Percentiles rank a stretch among this genome's conserved stretches.
These are phyloP conservation scores for Petrolisthes manimaculis DNA, from an alignment of 2,888 invertebrate species.

Conservation along the genomic window DNA sequence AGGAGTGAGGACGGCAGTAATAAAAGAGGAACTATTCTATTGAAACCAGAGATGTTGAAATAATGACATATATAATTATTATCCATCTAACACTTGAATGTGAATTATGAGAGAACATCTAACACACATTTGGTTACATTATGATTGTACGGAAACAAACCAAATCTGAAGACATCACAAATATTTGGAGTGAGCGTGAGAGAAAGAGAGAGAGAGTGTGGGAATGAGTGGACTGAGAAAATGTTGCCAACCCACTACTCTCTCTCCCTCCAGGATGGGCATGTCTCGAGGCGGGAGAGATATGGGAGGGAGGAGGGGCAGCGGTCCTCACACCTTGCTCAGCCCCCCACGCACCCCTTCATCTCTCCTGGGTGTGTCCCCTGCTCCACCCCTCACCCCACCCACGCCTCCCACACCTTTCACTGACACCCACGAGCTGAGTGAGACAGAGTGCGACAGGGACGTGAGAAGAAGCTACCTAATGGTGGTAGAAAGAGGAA, in stretches of 20 bases:
- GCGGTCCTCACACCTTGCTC: constrained; percentile 42
- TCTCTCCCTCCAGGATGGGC: constrained; percentile 46
- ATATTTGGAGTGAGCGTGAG: constrained; percentile 2
- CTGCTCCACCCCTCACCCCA: constrained; percentile 41
- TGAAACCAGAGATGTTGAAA: not conserved
- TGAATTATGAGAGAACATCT: no score
- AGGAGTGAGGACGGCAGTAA: constrained; percentile 36
- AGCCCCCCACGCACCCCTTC: constrained; percentile 54
- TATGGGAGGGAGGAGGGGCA: constrained; percentile 2
- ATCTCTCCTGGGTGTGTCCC: constrained; percentile 9
- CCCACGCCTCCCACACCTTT: constrained; percentile 55
- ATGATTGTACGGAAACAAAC: no score
- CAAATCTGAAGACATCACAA: no score
- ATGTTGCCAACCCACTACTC: not conserved
- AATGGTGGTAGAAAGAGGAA: constrained; percentile 34
- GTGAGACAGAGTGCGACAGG: constrained; percentile 56
- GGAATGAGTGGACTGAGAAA: constrained; percentile 16
- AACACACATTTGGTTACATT: no score
- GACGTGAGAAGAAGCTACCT: constrained; percentile 41
- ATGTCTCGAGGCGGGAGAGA: constrained; percentile 25
- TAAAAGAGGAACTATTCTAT: constrained; percentile 50
- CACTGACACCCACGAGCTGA: constrained; percentile 52
- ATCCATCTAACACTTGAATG: no score
- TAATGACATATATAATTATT: no score
- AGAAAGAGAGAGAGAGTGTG: constrained; percentile 31